Evolutionary conservation across 2,113 vertebrate species (phyloP).

Genomic region (Rana temporaria): DNA sequence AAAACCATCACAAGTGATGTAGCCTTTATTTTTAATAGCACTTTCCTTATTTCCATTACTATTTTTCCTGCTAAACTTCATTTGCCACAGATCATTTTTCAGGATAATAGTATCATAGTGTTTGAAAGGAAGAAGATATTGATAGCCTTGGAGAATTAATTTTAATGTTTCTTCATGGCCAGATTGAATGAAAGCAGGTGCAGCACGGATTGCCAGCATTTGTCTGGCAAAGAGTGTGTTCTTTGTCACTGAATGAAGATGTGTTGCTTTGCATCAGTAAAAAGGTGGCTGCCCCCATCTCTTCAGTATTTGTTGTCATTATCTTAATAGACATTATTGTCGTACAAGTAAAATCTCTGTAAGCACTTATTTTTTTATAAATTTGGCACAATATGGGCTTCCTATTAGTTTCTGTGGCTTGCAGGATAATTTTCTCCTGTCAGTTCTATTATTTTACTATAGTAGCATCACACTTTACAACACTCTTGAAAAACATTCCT

Average conservation of each 20-base stretch:
- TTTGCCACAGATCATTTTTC: slow-evolving; percentile 57
- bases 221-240: slow-evolving; percentile 32
- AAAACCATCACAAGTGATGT: slow-evolving; percentile 41
- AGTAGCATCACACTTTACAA: slow-evolving; percentile 41
- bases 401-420: neutral
- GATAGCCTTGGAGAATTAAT: slow-evolving; percentile 52
- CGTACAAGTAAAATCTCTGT: neutral
- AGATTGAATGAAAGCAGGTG: slow-evolving; percentile 42
- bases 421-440: slow-evolving; percentile 12
- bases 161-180: slow-evolving; percentile 56
- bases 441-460: slow-evolving; percentile 38
- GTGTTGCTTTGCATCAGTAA: slow-evolving; percentile 24
- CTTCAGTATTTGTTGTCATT: slow-evolving; percentile 3
- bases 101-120: slow-evolving; percentile 55
- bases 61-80: slow-evolving; percentile 35
- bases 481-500: slow-evolving; percentile 29
- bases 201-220: slow-evolving; percentile 40
- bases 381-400: neutral
- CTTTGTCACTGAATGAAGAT: slow-evolving; percentile 40
- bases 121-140: slow-evolving; percentile 41
- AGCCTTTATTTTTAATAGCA: slow-evolving; percentile 52
- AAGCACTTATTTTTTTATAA: slow-evolving; percentile 29
- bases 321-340: neutral
- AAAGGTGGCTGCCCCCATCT: neutral
- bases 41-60: slow-evolving; percentile 51